Percentiles rank a stretch among this genome's conserved stretches.
These are phyloP conservation scores for Idaea dimidiata DNA, from an alignment of 2,888 invertebrate genomes.

Conservation along the genomic window DNA sequence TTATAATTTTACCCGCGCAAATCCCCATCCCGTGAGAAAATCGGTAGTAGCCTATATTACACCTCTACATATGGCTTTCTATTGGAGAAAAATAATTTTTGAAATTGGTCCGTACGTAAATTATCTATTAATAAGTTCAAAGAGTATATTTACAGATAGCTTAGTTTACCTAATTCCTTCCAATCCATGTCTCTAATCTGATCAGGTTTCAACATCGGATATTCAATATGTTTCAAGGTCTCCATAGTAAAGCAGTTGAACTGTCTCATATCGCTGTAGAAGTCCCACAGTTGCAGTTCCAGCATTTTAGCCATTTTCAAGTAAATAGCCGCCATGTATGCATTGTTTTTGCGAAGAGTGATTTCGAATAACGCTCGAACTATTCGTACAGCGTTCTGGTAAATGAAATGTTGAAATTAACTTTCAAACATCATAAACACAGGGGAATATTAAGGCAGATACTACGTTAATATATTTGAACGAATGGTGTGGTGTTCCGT, in stretches of 20 bases:
- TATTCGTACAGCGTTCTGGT: constrained; percentile 93
- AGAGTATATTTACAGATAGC: constrained; percentile 19
- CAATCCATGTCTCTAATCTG: constrained; percentile 92
- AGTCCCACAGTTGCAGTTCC: constrained; percentile 94
- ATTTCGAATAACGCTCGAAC: constrained; percentile 97
- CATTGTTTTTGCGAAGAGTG: constrained; percentile 92
- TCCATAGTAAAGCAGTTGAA: constrained; percentile 89
- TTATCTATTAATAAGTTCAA: neutral
- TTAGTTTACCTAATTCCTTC: constrained; percentile 87
- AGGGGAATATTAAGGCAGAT: no score
- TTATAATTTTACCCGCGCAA: no score
- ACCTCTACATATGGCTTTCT: no score
- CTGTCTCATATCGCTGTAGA: constrained; percentile 92
- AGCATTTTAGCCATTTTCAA: constrained; percentile 95
- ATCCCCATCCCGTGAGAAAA: no score
- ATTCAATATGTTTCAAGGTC: constrained; percentile 90
- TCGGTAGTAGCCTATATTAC: no score
- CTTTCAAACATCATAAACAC: neutral
- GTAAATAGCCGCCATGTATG: constrained; percentile 92
- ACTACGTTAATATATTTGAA: no score
- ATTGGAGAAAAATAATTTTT: no score
- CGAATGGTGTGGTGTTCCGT: no score
- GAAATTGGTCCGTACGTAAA: neutral
- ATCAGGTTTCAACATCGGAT: constrained; percentile 86
- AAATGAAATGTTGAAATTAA: constrained; percentile 5